Conservation (phyloP, 2,797 vertebrate species). For the Phylloscopus collybita region DNA sequence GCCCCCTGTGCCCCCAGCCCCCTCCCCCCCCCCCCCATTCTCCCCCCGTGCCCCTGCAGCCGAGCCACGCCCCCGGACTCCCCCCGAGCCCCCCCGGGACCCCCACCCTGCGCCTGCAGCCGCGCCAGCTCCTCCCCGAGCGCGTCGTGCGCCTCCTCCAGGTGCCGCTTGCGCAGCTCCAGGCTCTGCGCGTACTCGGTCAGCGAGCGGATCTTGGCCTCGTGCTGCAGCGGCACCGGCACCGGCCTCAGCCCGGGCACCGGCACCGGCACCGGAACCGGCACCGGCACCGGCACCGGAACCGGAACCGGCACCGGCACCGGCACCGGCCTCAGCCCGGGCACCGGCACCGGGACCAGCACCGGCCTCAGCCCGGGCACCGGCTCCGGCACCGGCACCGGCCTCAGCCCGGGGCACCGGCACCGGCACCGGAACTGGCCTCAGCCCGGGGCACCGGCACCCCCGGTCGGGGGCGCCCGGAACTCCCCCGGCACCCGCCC, state of each 20-base stretch:
- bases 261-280: too few species aligned
- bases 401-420: neutral
- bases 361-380: too few species aligned
- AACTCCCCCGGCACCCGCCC: neutral
- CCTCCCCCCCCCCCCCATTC: too few species aligned
- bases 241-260: neutral
- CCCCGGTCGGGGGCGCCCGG: neutral
- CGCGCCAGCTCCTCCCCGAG: constrained; percentile 88
- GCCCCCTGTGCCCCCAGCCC: too few species aligned
- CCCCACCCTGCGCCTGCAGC: neutral
- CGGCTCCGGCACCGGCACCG: too few species aligned
- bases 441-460: too few species aligned
- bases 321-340: too few species aligned
- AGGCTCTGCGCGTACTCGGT: constrained; percentile 88
- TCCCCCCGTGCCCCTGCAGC: neutral
- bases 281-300: too few species aligned
- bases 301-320: neutral
- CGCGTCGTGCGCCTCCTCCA: constrained; percentile 84
- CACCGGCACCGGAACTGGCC: neutral
- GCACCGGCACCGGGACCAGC: too few species aligned
- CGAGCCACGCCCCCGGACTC: too few species aligned
- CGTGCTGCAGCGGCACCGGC: constrained; percentile 79
- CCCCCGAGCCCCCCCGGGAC: too few species aligned
- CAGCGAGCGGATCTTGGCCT: constrained; percentile 91
- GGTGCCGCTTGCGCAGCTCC: neutral